phyloP scores from a whole-genome alignment of 2,797 vertebrate species.

The Silurus lanzhouensis region DNA sequence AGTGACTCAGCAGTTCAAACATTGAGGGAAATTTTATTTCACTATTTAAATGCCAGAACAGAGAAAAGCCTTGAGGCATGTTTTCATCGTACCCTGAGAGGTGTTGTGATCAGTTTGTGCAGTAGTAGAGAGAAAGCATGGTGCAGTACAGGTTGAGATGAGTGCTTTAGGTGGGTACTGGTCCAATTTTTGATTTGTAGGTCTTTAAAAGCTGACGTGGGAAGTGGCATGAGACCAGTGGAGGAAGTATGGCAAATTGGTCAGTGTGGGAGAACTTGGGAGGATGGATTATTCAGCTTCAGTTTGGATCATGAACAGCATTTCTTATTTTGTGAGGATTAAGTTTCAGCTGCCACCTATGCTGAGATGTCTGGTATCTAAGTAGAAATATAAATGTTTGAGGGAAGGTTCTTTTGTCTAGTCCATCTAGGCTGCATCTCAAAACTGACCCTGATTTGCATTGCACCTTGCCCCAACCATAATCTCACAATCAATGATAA shows the following conservation, averaged over 20 bases:
- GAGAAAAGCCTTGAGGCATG: neutral
- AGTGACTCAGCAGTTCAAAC: neutral
- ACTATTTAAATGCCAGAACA: neutral
- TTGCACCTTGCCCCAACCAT: neutral
- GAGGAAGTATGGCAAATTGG: no score
- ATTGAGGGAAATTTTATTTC: neutral
- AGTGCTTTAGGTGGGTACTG: no score
- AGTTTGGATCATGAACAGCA: neutral
- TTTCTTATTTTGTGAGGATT: neutral
- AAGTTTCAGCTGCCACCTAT: neutral
- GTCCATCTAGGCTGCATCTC: neutral
- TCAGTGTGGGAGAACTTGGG: no score
- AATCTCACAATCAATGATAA: neutral
- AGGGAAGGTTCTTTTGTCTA: neutral
- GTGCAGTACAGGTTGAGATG: no score
- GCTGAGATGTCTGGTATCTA: no score
- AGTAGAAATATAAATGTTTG: neutral
- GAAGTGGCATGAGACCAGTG: no score
- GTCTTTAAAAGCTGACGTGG: no score
- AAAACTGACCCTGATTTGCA: neutral
- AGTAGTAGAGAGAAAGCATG: neutral
- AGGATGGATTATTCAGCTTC: no score
- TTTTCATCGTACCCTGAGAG: neutral
- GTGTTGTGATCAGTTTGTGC: no score
- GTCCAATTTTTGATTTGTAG: no score